A percentile compares a stretch with the other conserved stretches of the same genome.
Conservation (phyloP, 1,140 invertebrate species). For the Lepidurus apus region DNA sequence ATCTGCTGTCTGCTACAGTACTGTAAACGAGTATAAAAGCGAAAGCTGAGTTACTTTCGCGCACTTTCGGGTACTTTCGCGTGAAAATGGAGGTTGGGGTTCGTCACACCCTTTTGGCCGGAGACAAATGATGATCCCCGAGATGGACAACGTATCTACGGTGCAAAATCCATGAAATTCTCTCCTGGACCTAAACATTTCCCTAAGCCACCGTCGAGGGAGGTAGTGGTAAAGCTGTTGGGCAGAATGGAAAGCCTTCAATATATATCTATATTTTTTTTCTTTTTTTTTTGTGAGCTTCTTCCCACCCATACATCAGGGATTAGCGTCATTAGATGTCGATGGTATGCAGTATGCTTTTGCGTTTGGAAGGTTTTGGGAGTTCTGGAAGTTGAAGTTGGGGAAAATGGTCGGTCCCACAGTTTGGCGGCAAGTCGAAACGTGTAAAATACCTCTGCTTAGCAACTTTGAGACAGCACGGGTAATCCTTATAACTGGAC, state of each 20-base stretch:
- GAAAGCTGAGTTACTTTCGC: neutral
- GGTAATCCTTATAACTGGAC: constrained; percentile 19
- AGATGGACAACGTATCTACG: neutral
- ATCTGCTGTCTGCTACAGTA: too few species aligned
- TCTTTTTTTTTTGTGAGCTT: neutral
- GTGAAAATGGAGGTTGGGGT: neutral
- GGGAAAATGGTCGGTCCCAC: neutral
- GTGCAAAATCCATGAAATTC: neutral
- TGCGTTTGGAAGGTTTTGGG: neutral
- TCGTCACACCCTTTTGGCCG: neutral
- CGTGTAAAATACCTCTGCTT: constrained; percentile 10
- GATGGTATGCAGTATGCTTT: constrained; percentile 7
- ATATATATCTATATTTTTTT: neutral
- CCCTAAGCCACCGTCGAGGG: neutral
- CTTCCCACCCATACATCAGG: constrained; percentile 11
- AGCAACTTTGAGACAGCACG: neutral
- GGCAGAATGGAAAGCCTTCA: constrained; percentile 3
- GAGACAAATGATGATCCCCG: constrained; percentile 7
- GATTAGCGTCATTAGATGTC: constrained; percentile 19
- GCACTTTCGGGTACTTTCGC: neutral
- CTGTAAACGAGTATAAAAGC: neutral
- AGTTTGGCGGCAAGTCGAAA: constrained; percentile 13
- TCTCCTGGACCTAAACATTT: neutral
- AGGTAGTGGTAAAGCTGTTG: constrained; percentile 18
- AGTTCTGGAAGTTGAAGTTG: neutral